Base-by-base conservation (phyloP, 2,888 invertebrate species). In the Netelia melanura region DNA sequence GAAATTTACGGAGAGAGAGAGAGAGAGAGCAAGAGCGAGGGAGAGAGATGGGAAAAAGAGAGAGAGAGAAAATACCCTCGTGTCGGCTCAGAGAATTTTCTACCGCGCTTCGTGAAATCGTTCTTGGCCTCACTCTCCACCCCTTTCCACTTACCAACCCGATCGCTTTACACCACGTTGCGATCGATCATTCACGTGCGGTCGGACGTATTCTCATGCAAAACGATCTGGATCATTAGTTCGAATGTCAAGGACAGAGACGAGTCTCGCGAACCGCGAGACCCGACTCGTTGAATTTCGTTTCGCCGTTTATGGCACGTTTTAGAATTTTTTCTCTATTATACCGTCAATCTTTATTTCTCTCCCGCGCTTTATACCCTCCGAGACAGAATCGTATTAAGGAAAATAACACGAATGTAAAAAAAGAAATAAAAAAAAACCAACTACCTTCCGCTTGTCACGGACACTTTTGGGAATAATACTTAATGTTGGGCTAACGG, bases 241-340 rank as follows among this genome's bases (percentile, higher is more conserved):
- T 86, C 85, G 87, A 88, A 88, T 86, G 90, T 90, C 90, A 89
- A 89, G 89, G 89, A 86, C 90, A 90, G 88, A 84, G 70, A 72
- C 77, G 74, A 85, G 86, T 72, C 78, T 68, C 67, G 67, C 14
- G 43, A 21, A 44, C 21, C 3, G 61, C 68, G 68, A 80, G 58
- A 43, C 38, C 62, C 38, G 2, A 72, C 61, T 54, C 71, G 78
- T 67, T 84, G 44, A 11, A 76, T 80, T 44, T 64, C 25, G 64
- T 44, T 21, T 72, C 62, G 48, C 52, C 61, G 75, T 75, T 81
- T 84, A 68, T 68, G 75, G 75, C 81, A 75, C 58, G 61, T 75
- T 78, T 65, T 17, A 72, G n/a, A 70, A 70, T 79, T 83, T 75
- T 48, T 67, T 67, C 30, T 72, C 21, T 61, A 38, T 43, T 9